Base-by-base conservation (phyloP, 2,888 invertebrate species). In the Melieria crassipennis region DNA sequence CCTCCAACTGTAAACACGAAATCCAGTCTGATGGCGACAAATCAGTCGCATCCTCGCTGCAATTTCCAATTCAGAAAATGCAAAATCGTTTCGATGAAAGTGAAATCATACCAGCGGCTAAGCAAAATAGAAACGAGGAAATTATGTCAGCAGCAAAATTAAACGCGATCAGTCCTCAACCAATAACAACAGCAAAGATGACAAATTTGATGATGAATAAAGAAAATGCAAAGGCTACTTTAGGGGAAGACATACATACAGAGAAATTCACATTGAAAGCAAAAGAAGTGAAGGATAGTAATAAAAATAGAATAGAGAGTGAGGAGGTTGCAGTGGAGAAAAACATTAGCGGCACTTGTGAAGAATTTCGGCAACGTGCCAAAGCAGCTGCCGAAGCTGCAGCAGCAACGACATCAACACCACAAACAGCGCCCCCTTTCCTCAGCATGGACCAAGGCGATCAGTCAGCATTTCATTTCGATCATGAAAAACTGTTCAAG, bases 341-440 rank as follows among this genome's bases (percentile, higher is more conserved):
- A 69, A 75, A 57, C 55, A 69, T 48, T 61, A 65, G 71, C 68
- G 72, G 61, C 72, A 75, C 80, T 77, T 83, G 82, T 75, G 85
- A 85, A 76, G 85, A 85, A 82, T 86, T 84, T 83, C 78, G 86
- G 86, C 86, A 84, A 77, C 83, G 80, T 82, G 86, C 86, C 85
- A 86, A 86, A 74, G 82, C 81, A 75, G 81, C 83, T 62, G 78
- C 83, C 61, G 82, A 77, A 67, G 68, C 75, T 65, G 63, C 73
- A 67, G 50, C 68, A 56, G 47, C 72, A 67, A 58, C 73, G 55
- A 16, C 71, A 66, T 55, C 75, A 67, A 56, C 78, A 79, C 73
- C 78, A 77, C 61, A 70, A 64, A 62, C 75, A 68, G 65, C 69
- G 46, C 70, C 74, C 72, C 64, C 75, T 71, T 78, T 77, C 74